Evolutionary conservation across 2,113 vertebrate species (phyloP), one percentile per base, ranked within the genome.

Genomic region (Cyprinodon variegatus): DNA sequence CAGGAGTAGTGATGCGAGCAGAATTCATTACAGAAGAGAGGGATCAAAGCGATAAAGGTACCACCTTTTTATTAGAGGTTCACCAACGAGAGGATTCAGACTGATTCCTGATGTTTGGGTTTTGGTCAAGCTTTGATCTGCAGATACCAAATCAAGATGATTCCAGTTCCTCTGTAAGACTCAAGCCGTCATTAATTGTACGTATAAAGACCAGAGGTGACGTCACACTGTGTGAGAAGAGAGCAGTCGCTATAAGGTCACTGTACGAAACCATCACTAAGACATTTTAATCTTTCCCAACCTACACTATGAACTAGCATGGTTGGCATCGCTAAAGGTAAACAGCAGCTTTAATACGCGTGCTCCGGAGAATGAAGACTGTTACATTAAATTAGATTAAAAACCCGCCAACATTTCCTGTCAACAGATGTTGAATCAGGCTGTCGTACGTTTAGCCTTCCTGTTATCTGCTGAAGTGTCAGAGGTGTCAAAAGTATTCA

Each of bases 21-120:
- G 66, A 86, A 86, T 90, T 88, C 48, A 86, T 88, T 86, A 76
- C 4, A 0, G 71, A 15, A 60, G 70, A 73, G 79, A 77, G 79
- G 78, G 59, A 73, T 81, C 11, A 46, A 73, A 75, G 61, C 65
- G 64, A 68, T 59, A 38, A 39, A 61, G 11, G 50, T 68, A 81
- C 70, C 20, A 70, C 29, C 61, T 63, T 57, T 20, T n/a, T 57
- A 9, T 17, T 7, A 20, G 7, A 57, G 50, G n/a, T 0, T 15
- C 50, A 57, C 20, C 17, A 57, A 20, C n/a, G 17, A 57, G 50
- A 57, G 8, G n/a, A 5, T n/a, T 20, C 2, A 20, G 50, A 20
- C 50, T n/a, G 50, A 57, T 57, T 57, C 14, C 50, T 5, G 50
- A 57, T 57, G 17, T 20, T 9, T 1, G 29, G 50, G 20, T n/a